Evolutionary conservation across 2,888 invertebrate genomes (phyloP), one percentile per base, ranked within the genome.

Genomic region (Eristalis tenax): DNA sequence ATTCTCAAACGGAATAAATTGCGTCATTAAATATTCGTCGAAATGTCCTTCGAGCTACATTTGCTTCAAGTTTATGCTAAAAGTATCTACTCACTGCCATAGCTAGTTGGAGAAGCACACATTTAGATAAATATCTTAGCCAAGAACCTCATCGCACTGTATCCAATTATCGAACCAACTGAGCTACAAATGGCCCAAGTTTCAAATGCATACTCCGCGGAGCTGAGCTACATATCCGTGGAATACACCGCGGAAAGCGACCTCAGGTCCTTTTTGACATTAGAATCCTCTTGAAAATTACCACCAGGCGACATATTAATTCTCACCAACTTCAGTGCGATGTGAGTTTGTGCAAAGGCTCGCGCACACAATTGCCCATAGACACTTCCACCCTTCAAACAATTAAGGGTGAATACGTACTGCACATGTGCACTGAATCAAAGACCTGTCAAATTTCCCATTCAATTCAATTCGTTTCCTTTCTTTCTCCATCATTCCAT

Each of bases 381-480:
- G 18, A 5, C 15, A 35, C 26, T 32, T 6, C 63, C 71, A 59
- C 81, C 83, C 77, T 63, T 50, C 70, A 23, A 28, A 22, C 70
- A 56, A 56, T 69, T 77, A 75, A 38, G 75, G 87, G 83, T 87
- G 87, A 87, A 80, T 76, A 83, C 18, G 2, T 40, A 87, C 76
- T 79, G 87, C 87, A 80, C 87, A 87, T 87, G 87, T 87, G 87
- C 87, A 76, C 75, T 65, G 50, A 76, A 70, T 70, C 35, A 13
- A 38, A 76, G 87, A 87, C 83, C 87, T 87, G 87, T 87, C 86
- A 86, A 86, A 82, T 74, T 86, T 8, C 74, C 68, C 70, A 75
- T 87, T 80, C 75, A 82, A 69, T 70, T 70, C 61, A 74, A 79
- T 80, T 79, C 43, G 56, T 79, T 87, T 83, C 73, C 71, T 68